Evolutionary conservation across 2,888 invertebrate genomes (phyloP).

Genomic region (Hemaris fuciformis): DNA sequence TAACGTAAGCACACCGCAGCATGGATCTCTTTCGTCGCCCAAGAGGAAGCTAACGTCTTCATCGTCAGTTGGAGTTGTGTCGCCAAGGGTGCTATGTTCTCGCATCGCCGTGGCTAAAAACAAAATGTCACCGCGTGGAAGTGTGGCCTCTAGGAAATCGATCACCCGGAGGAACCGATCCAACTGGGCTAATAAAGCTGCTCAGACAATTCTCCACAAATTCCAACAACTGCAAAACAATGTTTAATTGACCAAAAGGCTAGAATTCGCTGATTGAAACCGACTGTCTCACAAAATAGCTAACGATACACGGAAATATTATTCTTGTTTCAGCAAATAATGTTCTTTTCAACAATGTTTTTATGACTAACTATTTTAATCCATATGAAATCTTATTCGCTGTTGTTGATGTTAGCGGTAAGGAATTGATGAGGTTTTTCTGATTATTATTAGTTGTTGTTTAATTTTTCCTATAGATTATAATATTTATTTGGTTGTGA

Average conservation of each 20-base stretch:
- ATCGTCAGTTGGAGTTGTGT: conserved; percentile 46
- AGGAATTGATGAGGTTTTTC: not conserved
- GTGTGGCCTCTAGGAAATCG: conserved; percentile 25
- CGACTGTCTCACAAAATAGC: not conserved
- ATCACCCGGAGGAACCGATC: not conserved
- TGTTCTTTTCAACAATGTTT: not conserved
- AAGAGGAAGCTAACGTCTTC: conserved; percentile 43
- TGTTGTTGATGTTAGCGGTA: not conserved
- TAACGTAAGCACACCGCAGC: conserved; percentile 57
- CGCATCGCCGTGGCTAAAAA: conserved; percentile 46
- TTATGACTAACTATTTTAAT: not conserved
- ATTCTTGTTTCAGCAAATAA: not conserved
- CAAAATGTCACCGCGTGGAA: conserved; percentile 37
- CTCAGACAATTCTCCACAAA: conserved; percentile 57
- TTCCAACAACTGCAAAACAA: conserved; percentile 49
- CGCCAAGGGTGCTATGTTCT: conserved; percentile 57
- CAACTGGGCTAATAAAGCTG: conserved; percentile 34
- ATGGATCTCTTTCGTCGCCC: conserved; percentile 49
- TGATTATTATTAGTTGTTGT: not conserved
- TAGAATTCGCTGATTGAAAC: too few species aligned
- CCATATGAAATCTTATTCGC: not conserved
- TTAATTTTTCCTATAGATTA: not conserved
- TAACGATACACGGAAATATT: not conserved
- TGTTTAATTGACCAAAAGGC: not conserved
- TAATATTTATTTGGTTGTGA: not conserved